Evolutionary conservation across 2,797 vertebrate genomes (phyloP), one percentile per base, ranked within the genome.

Genomic region (Acomys russatus): DNA sequence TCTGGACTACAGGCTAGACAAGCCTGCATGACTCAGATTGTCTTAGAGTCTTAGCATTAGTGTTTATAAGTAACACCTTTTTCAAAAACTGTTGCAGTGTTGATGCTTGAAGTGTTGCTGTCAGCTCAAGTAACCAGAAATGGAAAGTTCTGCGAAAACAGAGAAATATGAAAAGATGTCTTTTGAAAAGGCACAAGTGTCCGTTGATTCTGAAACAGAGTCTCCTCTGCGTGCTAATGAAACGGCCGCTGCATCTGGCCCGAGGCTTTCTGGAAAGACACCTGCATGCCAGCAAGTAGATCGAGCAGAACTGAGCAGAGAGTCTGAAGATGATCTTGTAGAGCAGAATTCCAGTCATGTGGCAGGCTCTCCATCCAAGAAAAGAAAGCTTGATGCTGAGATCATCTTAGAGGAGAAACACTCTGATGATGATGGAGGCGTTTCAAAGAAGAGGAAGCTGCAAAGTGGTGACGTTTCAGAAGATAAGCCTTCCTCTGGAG

Each of bases 81-180:
- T 84, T 74, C 96, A 95, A 97, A 94, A 95, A 25, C 10, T n/a
- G 28, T 90, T 95, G 0, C 28, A 98, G 98, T 77, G 49, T 95
- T 97, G 89, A 17, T 56, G 15, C 92, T 87, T 97, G 94, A 96
- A 92, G 35, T 92, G 94, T 88, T 92, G 63, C 20, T 64, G 51
- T 95, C 77, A 86, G 2, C 80, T 96, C 70, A 96, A 76, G 6
- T 82, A 94, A 95, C 59, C 89, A 59, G 94, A 96, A 97, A 98
- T 98, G 98, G 96, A 98, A 97, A 97, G 97, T 96, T 91, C 92
- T 95, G 54, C 84, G 80, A 97, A 96, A 96, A 54, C 88, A 87
- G 97, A 97, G 56, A 97, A 98, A 64, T 94, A 87, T 94, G 90
- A 95, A 92, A 98, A 98, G 82, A 73, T 70, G 92, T 95, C 97